Base-by-base conservation (phyloP, 1,140 invertebrate genomes). In the Cotesia typhae region DNA sequence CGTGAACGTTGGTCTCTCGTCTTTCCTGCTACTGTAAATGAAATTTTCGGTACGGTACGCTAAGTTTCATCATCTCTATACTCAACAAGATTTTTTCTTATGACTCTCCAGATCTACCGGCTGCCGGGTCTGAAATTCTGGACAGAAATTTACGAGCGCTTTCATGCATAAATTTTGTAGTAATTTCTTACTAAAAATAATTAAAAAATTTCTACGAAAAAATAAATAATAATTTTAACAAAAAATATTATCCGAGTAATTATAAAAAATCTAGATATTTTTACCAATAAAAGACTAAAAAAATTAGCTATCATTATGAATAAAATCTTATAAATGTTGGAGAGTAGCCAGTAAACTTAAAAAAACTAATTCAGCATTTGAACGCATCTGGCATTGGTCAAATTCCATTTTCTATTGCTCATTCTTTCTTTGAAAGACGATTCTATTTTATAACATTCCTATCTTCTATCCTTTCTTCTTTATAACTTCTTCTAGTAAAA, bases 391-490 rank as follows among this genome's bases (percentile, higher is more conserved):
- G 66, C 66, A 67, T 65, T 37, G 28, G 66, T 55, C 52, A 35
- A 67, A 67, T 67, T 67, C 66, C 66, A 67, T 55, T 67, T 67
- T 55, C 51, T 67, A 67, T 67, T 55, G 52, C 52, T 55, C 63
- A 37, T 37, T 47, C 41, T 67, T 35, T 28, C 66, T 55, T 17
- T 55, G 66, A 53, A 67, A 67, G 41, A 37, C 63, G 52, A 67
- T 53, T 67, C 66, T 67, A 67, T 67, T 67, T 67, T 55, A 14
- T 55, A 67, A 53, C 47, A 20, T 67, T 47, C 41, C 20, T 52
- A 36, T 53, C 52, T 55, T 55, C 52, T 17, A 55, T 47, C 41
- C 20, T 52, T n/a, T 53, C 52, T 55, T 55, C 52, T 17, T 36
- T 55, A 53, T 53, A 20, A 20, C 66, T 55, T 28, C 28, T 28